Evolutionary conservation across 2,888 invertebrate genomes (phyloP).

Genomic region (Ypsolopha scabrella): DNA sequence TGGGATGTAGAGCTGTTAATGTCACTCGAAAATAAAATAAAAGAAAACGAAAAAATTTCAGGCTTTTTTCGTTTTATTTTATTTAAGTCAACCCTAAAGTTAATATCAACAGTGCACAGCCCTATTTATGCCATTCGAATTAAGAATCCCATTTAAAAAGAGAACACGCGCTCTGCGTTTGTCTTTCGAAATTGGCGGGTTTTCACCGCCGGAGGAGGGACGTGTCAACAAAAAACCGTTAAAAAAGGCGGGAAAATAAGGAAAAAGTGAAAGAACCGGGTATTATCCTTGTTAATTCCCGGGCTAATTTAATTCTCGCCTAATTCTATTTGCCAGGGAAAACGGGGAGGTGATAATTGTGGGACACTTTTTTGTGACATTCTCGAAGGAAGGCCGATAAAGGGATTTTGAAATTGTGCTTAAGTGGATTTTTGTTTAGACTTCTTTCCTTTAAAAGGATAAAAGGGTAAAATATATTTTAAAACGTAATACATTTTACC

Average conservation of each 20-base stretch:
- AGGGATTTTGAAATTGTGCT: constrained; percentile 11
- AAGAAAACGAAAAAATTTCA: too few species aligned
- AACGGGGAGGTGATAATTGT: constrained; percentile 67
- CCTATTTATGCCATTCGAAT: constrained; percentile 11
- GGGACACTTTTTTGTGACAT: constrained; percentile 48
- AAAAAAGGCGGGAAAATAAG: constrained; percentile 46
- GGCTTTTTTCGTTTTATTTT: too few species aligned
- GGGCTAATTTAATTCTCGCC: constrained; percentile 66
- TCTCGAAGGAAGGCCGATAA: constrained; percentile 29
- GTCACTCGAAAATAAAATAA: too few species aligned
- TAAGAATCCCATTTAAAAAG: constrained; percentile 21
- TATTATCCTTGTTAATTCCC: constrained; percentile 69
- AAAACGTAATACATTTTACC: too few species aligned
- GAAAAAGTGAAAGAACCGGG: constrained; percentile 48
- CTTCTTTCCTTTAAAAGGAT: background rate
- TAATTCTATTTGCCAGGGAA: constrained; percentile 68
- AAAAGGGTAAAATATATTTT: too few species aligned
- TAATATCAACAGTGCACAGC: background rate
- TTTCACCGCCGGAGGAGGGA: constrained; percentile 25
- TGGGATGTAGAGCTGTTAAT: too few species aligned
- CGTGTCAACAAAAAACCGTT: constrained; percentile 34
- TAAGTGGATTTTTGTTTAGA: constrained; percentile 17
- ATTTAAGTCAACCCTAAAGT: too few species aligned
- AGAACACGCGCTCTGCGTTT: constrained; percentile 17
- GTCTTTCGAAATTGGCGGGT: constrained; percentile 34